phyloP scores from a whole-genome alignment of 2,113 vertebrate genomes.

The Puntigrus tetrazona region DNA sequence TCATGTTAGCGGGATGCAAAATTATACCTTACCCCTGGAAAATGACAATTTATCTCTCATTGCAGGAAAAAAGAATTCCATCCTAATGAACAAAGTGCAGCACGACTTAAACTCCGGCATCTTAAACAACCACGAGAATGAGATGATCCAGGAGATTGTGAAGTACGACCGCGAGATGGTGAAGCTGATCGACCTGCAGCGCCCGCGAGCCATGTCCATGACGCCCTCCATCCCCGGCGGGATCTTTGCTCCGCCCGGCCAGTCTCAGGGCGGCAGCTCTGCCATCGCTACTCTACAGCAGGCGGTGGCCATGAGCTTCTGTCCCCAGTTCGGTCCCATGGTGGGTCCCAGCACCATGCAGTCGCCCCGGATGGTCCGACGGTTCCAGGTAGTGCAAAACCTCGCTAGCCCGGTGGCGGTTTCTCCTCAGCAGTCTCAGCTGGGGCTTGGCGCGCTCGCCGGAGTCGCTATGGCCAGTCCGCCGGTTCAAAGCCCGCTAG shows the following conservation, averaged over 20 bases:
- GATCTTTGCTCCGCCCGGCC: constrained; percentile 78
- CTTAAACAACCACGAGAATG: constrained; percentile 96
- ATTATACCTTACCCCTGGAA: too few species aligned
- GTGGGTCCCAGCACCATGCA: constrained; percentile 85
- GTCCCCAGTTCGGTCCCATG: constrained; percentile 89
- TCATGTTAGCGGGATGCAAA: too few species aligned
- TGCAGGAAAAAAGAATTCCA: constrained; percentile 95
- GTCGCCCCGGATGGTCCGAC: constrained; percentile 87
- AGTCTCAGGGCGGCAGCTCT: constrained; percentile 80
- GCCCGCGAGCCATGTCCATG: constrained; percentile 83
- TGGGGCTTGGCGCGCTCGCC: constrained; percentile 71
- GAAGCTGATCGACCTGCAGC: constrained; percentile 89
- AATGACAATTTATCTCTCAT: background rate
- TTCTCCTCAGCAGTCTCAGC: constrained; percentile 81
- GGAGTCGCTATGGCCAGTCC: constrained; percentile 79
- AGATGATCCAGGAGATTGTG: constrained; percentile 98
- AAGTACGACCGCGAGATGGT: constrained; percentile 99
- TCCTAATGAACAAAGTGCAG: constrained; percentile 95
- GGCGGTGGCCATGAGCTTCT: constrained; percentile 98
- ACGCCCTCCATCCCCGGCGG: constrained; percentile 74
- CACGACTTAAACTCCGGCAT: constrained; percentile 94
- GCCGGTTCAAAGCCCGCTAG: constrained; percentile 82
- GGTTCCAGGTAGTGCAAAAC: constrained; percentile 85
- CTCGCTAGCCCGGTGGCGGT: constrained; percentile 80
- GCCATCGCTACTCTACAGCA: constrained; percentile 95